These are phyloP conservation scores for Caerostris darwini DNA, from an alignment of 1,140 invertebrate genomes.

Conservation along the genomic window DNA sequence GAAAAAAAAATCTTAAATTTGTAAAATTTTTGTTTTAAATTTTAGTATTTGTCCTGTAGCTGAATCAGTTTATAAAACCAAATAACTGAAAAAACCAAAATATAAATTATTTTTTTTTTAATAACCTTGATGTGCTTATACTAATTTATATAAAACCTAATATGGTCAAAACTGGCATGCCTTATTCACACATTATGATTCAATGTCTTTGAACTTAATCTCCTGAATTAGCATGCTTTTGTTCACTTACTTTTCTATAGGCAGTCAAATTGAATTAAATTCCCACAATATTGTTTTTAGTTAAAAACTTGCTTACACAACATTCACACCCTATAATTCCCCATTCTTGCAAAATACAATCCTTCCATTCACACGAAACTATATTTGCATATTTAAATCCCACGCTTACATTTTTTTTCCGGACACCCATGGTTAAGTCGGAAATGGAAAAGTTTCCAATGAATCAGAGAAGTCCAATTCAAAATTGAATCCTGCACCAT, in stretches of 20 bases:
- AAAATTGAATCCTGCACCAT: slow-evolving; percentile 3
- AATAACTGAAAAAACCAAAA: too few relatives aligned
- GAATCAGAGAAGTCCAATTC: neutral
- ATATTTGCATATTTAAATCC: slow-evolving; percentile 27
- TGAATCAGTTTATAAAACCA: too few relatives aligned
- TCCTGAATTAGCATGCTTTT: too few relatives aligned
- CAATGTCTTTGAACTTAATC: too few relatives aligned
- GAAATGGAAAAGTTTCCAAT: neutral
- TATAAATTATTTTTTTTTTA: too few relatives aligned
- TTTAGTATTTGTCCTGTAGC: too few relatives aligned
- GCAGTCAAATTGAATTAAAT: neutral
- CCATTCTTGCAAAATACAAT: neutral
- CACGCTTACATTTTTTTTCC: neutral
- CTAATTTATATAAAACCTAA: too few relatives aligned
- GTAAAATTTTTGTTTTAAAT: too few relatives aligned
- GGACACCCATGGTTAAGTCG: neutral
- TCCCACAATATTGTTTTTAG: neutral
- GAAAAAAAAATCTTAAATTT: too few relatives aligned
- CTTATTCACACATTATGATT: too few relatives aligned
- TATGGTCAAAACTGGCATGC: too few relatives aligned
- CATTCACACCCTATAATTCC: neutral
- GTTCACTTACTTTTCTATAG: neutral
- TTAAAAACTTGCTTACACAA: neutral
- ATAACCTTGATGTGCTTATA: too few relatives aligned
- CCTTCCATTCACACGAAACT: neutral